phyloP scores from a whole-genome alignment of 2,888 invertebrate species.

The Panzeria rudis region DNA sequence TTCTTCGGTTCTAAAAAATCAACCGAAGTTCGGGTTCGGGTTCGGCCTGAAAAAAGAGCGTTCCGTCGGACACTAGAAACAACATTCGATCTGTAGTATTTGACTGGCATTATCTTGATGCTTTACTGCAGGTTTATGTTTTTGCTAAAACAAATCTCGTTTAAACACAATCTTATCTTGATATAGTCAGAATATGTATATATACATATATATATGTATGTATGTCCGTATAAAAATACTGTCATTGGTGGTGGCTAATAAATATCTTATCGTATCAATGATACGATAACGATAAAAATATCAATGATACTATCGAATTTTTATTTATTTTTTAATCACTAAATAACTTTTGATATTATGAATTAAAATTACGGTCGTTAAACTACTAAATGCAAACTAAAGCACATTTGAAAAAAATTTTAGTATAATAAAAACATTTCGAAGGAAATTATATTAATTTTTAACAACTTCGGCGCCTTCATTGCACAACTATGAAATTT shows the following conservation, averaged over 20 bases:
- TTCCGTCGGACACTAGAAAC: too few species aligned
- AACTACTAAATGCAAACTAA: too few species aligned
- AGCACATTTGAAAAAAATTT: constrained; percentile 13
- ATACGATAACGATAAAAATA: too few species aligned
- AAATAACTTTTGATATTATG: not conserved
- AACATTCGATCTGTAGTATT: too few species aligned
- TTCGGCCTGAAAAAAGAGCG: too few species aligned
- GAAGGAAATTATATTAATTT: constrained; percentile 1
- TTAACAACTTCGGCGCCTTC: not conserved
- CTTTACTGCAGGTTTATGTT: too few species aligned
- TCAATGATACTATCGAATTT: not conserved
- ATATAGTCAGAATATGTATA: not conserved
- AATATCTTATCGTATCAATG: not conserved
- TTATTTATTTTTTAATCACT: not conserved
- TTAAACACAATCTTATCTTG: not conserved
- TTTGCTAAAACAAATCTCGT: not conserved
- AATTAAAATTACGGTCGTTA: constrained; percentile 25
- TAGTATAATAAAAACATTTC: constrained; percentile 37
- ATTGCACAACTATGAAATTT: constrained; percentile 46
- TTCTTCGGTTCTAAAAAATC: too few species aligned
- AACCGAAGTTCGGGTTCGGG: too few species aligned
- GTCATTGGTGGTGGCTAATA: too few species aligned
- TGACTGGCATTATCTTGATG: too few species aligned
- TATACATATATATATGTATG: too few species aligned
- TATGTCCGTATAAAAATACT: too few species aligned